A percentile compares a stretch with the other conserved stretches of the same genome.
Evolutionary conservation across 2,888 invertebrate species (phyloP).

Genomic region (Ctenicera cuprea): DNA sequence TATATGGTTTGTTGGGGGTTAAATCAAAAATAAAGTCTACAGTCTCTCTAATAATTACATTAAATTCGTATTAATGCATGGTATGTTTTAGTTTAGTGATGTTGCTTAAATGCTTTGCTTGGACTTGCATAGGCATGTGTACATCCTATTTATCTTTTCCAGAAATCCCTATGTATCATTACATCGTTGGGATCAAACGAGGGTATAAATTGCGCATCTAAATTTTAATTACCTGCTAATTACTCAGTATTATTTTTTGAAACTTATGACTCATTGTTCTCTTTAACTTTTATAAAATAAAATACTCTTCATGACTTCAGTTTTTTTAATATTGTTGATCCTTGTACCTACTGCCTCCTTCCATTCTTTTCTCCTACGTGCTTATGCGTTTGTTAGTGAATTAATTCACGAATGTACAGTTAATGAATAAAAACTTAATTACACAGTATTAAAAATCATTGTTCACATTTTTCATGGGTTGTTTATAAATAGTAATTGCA

Average conservation of each 20-base stretch:
- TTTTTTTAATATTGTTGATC: conserved; percentile 1
- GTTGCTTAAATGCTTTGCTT: conserved; percentile 12
- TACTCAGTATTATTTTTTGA: conserved; percentile 34
- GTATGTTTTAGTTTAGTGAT: neutral
- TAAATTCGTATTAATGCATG: neutral
- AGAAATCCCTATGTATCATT: conserved; percentile 24
- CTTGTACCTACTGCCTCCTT: neutral
- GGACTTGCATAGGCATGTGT: conserved; percentile 31
- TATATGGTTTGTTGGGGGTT: too few relatives aligned
- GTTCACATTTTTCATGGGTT: conserved; percentile 21
- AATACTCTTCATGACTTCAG: conserved; percentile 24
- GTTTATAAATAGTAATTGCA: conserved; percentile 22
- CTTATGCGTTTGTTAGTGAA: conserved; percentile 27
- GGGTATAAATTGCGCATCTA: conserved; percentile 9
- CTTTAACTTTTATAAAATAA: conserved; percentile 33
- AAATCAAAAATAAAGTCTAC: too few relatives aligned
- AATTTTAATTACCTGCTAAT: conserved; percentile 13
- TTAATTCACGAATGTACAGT: conserved; percentile 16
- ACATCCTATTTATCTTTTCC: conserved; percentile 31
- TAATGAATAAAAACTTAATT: neutral
- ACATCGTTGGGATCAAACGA: conserved; percentile 26
- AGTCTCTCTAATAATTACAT: too few relatives aligned
- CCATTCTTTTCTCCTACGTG: conserved; percentile 1
- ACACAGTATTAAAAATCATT: neutral
- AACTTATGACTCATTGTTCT: conserved; percentile 5